phyloP scores from a whole-genome alignment of 2,113 vertebrate species.

The Oceanites oceanicus region DNA sequence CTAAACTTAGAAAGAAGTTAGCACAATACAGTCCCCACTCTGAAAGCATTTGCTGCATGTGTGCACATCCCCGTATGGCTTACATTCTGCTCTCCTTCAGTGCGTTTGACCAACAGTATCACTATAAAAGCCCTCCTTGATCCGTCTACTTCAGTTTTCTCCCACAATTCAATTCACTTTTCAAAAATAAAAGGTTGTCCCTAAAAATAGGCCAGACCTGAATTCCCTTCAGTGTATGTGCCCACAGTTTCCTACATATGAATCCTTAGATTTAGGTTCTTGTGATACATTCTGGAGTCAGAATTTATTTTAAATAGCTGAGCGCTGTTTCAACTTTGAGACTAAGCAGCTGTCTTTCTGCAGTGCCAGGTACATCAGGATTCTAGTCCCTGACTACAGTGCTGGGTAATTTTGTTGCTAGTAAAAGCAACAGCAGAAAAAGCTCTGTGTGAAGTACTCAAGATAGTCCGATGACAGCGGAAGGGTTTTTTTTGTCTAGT shows the following conservation, averaged over 20 bases:
- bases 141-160: not conserved
- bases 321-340: not conserved
- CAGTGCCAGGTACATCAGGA: not conserved
- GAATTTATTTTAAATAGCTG: not conserved
- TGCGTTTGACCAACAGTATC: not conserved
- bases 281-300: not conserved
- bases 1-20: not conserved
- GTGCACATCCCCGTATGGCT: not conserved
- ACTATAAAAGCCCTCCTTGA: not conserved
- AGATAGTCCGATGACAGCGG: not conserved
- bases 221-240: not conserved
- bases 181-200: not conserved
- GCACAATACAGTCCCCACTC: not conserved
- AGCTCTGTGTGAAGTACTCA: not conserved
- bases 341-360: not conserved
- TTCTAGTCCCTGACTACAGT: not conserved
- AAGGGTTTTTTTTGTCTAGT: not conserved
- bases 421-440: not conserved
- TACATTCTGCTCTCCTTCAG: not conserved
- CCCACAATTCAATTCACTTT: not conserved
- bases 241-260: not conserved
- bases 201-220: not conserved
- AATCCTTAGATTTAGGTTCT: not conserved
- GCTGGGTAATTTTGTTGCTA: not conserved
- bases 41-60: not conserved